Percentiles rank a stretch among this genome's conserved stretches.
These are phyloP conservation scores for Caenorhabditis macrosperma DNA, from an alignment of 2,888 invertebrate species.

Conservation along the genomic window DNA sequence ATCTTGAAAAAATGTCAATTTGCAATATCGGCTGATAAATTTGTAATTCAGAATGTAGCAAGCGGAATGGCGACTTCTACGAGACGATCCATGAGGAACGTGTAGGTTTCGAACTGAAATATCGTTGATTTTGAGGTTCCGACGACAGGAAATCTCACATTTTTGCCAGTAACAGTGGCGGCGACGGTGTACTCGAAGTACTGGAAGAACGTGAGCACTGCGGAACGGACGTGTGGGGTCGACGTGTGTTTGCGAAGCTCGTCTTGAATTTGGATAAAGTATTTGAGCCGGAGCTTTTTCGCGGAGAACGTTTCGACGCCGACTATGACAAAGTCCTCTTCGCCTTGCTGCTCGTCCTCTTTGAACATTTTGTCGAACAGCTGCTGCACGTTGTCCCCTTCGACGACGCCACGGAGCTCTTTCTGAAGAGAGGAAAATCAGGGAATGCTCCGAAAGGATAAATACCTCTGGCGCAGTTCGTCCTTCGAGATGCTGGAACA, in stretches of 20 bases:
- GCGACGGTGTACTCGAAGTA: slow-evolving; percentile 28
- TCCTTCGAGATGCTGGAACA: slow-evolving; percentile 2
- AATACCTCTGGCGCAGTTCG: neutral
- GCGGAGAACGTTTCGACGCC: neutral
- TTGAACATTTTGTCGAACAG: slow-evolving; percentile 26
- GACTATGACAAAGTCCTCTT: neutral
- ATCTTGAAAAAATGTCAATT: too few species aligned
- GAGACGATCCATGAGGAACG: slow-evolving; percentile 4
- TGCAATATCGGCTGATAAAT: too few species aligned
- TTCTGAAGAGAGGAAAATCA: neutral
- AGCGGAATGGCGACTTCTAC: neutral
- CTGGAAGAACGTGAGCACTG: slow-evolving; percentile 22
- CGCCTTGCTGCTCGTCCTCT: slow-evolving; percentile 3
- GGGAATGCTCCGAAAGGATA: neutral
- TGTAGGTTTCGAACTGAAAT: slow-evolving; percentile 22
- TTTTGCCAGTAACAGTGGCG: neutral
- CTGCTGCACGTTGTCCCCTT: neutral
- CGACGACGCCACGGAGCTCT: neutral
- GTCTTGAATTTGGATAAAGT: neutral
- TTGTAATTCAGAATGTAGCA: neutral
- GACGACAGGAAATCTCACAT: neutral
- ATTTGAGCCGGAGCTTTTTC: slow-evolving; percentile 1
- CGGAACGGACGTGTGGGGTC: slow-evolving; percentile 6
- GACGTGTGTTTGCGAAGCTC: neutral
- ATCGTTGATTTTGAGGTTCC: neutral